These are phyloP conservation scores for Hylyphantes graminicola DNA, from an alignment of 1,140 invertebrate species.

Conservation along the genomic window DNA sequence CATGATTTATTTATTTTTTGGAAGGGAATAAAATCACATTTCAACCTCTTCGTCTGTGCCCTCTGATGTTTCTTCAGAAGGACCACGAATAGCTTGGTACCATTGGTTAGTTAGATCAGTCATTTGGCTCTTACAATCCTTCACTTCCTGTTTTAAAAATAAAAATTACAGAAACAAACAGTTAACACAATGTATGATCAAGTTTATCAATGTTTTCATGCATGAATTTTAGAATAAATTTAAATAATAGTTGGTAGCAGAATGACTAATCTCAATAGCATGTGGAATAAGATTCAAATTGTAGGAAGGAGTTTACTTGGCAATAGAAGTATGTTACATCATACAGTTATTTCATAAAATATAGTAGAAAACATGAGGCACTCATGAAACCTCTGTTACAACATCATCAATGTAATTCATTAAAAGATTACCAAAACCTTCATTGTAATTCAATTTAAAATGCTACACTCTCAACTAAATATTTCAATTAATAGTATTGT, in stretches of 20 bases:
- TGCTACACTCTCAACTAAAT: too few relatives aligned
- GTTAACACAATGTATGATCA: background rate
- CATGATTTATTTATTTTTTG: slow-evolving; percentile 5
- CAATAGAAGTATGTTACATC: too few relatives aligned
- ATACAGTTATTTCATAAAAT: too few relatives aligned
- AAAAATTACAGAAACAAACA: background rate
- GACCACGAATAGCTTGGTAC: slow-evolving; percentile 89
- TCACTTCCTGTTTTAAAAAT: slow-evolving; percentile 81
- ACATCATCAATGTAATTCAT: too few relatives aligned
- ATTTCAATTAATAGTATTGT: too few relatives aligned
- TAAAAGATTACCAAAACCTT: too few relatives aligned
- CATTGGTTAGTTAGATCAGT: slow-evolving; percentile 94
- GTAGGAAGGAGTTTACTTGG: too few relatives aligned
- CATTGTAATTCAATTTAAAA: too few relatives aligned
- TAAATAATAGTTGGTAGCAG: background rate
- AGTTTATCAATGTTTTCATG: background rate
- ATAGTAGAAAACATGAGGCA: too few relatives aligned
- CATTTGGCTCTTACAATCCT: slow-evolving; percentile 96
- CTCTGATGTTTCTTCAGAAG: slow-evolving; percentile 61
- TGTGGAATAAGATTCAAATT: too few relatives aligned
- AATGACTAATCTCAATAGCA: background rate
- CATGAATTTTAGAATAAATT: background rate
- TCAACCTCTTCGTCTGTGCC: slow-evolving; percentile 59
- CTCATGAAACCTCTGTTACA: too few relatives aligned
- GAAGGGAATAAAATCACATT: slow-evolving; percentile 36